Base-by-base conservation (phyloP, 2,113 vertebrate genomes). In the Xyrauchen texanus region DNA sequence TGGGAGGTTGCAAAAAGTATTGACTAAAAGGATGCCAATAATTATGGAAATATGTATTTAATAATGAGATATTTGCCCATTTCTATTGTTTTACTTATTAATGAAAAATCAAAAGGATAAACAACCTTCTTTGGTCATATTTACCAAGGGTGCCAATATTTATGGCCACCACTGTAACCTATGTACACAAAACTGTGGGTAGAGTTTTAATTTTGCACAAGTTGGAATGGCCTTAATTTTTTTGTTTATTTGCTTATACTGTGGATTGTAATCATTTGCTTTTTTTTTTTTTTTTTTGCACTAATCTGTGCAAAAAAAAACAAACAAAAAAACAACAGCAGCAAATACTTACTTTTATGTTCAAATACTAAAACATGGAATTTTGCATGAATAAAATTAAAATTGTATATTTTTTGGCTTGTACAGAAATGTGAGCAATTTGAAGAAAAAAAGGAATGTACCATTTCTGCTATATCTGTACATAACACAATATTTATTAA, bases 401-500 rank as follows among this genome's bases (percentile, higher is more conserved):
- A 91, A 93, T 87, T 92, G 94, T 94, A 95, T 98, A 34, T 34
- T 34, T 95, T 63, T 95, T 94, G 94, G 95, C 96, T 96, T 96
- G 92, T 96, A 94, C 94, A 96, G 94, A 92, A 88, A 93, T 87
- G 92, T 94, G 92, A 93, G 92, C 91, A 92, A 93, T 93, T 92
- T 93, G 91, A 93, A 92, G 91, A 92, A 91, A 94, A 86, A 92
- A 95, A 90, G 95, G 95, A 97, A 98, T 98, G 96, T 98, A 97
- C 93, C 92, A 91, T 96, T 96, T 95, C 95, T 96, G 95, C 95
- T 97, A 93, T 95, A 90, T 91, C 91, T 97, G 95, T 98, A 97
- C 92, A 97, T 96, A 96, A 94, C 92, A 90, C 21, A 34, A 93
- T 96, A 98, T 97, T 97, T 98, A 97, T 94, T 97, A 94, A 97